Evolutionary conservation across 2,113 vertebrate genomes (phyloP).

Genomic region (Corapipo altera): DNA sequence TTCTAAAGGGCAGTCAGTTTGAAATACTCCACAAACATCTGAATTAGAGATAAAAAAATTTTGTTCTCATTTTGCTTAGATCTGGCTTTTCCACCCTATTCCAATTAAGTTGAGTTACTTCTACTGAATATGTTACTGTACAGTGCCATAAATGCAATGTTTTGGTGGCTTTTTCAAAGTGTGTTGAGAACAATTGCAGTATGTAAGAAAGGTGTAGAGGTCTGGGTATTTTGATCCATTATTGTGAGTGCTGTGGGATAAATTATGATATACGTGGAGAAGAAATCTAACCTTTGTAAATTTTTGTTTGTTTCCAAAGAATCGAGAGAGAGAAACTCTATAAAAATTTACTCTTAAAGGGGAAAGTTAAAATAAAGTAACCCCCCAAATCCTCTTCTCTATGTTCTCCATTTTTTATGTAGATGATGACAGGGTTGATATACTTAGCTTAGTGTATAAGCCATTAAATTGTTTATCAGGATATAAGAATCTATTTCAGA

Average conservation of each 20-base stretch:
- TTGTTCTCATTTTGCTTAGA: neutral
- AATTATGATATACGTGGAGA: neutral
- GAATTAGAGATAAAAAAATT: neutral
- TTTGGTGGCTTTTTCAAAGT: neutral
- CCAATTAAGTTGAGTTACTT: neutral
- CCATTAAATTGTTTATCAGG: neutral
- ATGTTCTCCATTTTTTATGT: neutral
- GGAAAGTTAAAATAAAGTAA: neutral
- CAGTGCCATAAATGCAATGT: neutral
- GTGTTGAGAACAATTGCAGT: neutral
- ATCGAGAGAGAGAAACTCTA: neutral
- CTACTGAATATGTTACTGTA: neutral
- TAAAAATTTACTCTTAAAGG: neutral
- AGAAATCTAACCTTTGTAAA: neutral
- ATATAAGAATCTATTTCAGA: neutral
- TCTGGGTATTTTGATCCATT: neutral
- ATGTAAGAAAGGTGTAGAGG: neutral
- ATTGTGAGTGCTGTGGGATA: neutral
- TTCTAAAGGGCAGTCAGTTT: neutral
- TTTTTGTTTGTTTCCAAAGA: neutral
- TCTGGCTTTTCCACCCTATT: neutral
- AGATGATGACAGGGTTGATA: neutral
- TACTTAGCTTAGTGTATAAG: neutral
- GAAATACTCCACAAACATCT: neutral
- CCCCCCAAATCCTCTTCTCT: fast-evolving